These are phyloP conservation scores for Saguinus imperator DNA, from an alignment of 2,113 vertebrate genomes.

Conservation along the genomic window DNA sequence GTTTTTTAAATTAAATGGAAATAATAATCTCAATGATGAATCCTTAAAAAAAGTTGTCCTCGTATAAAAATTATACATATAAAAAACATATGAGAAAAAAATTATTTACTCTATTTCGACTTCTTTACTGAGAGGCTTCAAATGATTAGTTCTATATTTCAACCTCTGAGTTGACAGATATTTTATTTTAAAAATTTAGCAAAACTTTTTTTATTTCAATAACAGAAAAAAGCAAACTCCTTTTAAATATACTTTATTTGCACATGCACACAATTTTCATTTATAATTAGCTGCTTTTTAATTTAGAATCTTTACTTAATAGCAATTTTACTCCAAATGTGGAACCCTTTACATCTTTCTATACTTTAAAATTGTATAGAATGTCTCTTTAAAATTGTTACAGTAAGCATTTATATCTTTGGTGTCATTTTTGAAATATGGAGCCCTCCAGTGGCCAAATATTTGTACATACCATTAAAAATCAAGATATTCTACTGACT, in stretches of 20 bases:
- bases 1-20: conserved; percentile 22
- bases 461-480: conserved; percentile 37
- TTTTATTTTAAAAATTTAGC: neutral
- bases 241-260: neutral
- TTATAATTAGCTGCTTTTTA: conserved; percentile 16
- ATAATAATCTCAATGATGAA: conserved; percentile 25
- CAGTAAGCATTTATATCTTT: neutral
- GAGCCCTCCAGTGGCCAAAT: conserved; percentile 71
- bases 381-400: conserved; percentile 1
- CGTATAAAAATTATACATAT: conserved; percentile 35
- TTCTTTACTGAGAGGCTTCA: neutral
- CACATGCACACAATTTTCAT: conserved; percentile 24
- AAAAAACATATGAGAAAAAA: neutral
- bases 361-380: neutral
- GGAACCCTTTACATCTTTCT: neutral
- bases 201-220: conserved; percentile 35
- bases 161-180: neutral
- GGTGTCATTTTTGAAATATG: conserved; percentile 61
- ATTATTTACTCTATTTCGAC: neutral
- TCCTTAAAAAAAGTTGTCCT: neutral
- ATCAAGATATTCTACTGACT: neutral
- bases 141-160: conserved; percentile 17
- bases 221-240: neutral
- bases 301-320: conserved; percentile 27
- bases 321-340: conserved; percentile 15